Percentiles rank a stretch among this genome's conserved stretches.
phyloP scores from a whole-genome alignment of 2,113 vertebrate genomes.

The Corydoras sp. region DNA sequence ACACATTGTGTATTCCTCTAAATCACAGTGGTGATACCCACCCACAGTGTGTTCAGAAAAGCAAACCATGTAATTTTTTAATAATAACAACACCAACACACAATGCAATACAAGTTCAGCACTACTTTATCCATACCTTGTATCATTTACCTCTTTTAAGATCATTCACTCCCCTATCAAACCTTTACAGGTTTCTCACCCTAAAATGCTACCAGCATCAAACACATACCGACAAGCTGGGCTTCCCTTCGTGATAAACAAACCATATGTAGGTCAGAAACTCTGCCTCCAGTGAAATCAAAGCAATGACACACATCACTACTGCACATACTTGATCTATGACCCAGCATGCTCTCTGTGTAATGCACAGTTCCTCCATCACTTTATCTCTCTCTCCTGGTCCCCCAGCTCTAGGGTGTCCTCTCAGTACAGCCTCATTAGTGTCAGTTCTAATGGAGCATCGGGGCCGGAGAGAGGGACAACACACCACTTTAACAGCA shows the following conservation, averaged over 20 bases:
- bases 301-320: slow-evolving; percentile 24
- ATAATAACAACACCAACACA: too few relatives aligned
- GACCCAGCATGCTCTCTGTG: slow-evolving; percentile 25
- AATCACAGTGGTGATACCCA: too few relatives aligned
- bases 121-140: too few relatives aligned
- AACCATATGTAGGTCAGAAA: slow-evolving; percentile 35
- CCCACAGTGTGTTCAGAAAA: too few relatives aligned
- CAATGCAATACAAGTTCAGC: too few relatives aligned
- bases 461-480: slow-evolving; percentile 74
- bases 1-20: too few relatives aligned
- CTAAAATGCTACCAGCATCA: too few relatives aligned
- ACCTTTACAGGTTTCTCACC: too few relatives aligned
- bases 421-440: slow-evolving; percentile 76
- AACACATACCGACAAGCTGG: too few relatives aligned
- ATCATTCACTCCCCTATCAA: too few relatives aligned
- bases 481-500: slow-evolving; percentile 82
- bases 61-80: too few relatives aligned
- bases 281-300: slow-evolving; percentile 37
- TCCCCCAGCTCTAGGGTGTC: slow-evolving; percentile 68
- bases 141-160: too few relatives aligned
- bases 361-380: slow-evolving; percentile 27
- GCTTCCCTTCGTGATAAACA: slow-evolving; percentile 23
- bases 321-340: slow-evolving; percentile 40
- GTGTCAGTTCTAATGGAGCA: slow-evolving; percentile 83
- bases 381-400: not conserved